Conservation (phyloP, 2,113 vertebrate genomes). For the Thomomys bottae region DNA sequence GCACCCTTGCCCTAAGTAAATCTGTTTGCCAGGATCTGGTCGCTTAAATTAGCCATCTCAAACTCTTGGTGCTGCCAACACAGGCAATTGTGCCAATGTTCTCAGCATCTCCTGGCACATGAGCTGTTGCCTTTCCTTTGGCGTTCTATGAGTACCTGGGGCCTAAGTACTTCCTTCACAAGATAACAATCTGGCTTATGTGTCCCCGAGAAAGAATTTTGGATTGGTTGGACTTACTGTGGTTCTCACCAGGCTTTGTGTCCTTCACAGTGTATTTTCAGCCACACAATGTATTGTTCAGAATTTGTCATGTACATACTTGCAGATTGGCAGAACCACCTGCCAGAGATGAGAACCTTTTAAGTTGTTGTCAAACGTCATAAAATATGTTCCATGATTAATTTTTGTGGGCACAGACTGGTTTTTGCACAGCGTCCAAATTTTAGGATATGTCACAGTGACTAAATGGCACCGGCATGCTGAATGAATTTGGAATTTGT, state of each 20-base stretch:
- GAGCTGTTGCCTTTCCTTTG: slow-evolving; percentile 74
- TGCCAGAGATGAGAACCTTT: slow-evolving; percentile 76
- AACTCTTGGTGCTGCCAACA: slow-evolving; percentile 78
- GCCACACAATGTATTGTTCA: slow-evolving; percentile 58
- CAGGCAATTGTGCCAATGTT: slow-evolving; percentile 69
- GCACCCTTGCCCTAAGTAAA: slow-evolving; percentile 81
- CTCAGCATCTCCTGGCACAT: slow-evolving; percentile 76
- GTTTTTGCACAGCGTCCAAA: slow-evolving; percentile 77
- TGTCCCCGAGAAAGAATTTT: slow-evolving; percentile 45
- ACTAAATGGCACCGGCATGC: slow-evolving; percentile 75
- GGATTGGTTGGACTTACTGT: slow-evolving; percentile 41
- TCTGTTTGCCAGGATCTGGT: slow-evolving; percentile 81
- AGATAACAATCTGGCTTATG: slow-evolving; percentile 27
- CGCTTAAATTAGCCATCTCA: slow-evolving; percentile 80
- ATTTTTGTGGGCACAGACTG: slow-evolving; percentile 81
- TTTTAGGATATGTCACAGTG: slow-evolving; percentile 79
- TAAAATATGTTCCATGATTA: slow-evolving; percentile 78
- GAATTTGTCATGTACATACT: slow-evolving; percentile 55
- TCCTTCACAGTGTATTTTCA: slow-evolving; percentile 60
- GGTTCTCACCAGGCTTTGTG: slow-evolving; percentile 52
- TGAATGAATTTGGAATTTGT: slow-evolving; percentile 81
- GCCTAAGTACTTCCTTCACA: slow-evolving; percentile 59
- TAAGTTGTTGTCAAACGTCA: slow-evolving; percentile 80
- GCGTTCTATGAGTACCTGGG: slow-evolving; percentile 67
- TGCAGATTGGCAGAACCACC: slow-evolving; percentile 73